Evolutionary conservation across 30 jellyfish, hydroid and myxozoan genomes (phyloP).

Genomic region (Chrysaora quinquecirrha): DNA sequence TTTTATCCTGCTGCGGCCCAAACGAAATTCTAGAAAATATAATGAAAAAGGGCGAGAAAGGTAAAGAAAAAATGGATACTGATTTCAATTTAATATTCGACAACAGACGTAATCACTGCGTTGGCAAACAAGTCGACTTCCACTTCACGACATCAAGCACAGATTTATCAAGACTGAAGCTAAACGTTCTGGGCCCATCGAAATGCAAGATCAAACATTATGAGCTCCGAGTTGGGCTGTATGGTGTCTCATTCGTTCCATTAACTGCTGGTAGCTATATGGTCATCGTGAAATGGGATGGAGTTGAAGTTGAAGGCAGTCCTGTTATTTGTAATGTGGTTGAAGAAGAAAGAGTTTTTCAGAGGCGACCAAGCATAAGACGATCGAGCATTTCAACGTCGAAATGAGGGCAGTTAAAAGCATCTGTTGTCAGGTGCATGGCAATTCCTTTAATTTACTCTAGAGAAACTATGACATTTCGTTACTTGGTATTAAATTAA

Average conservation of each 20-base stretch:
- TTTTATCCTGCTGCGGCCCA: too few relatives aligned
- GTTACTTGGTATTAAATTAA: too few relatives aligned
- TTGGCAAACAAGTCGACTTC: constrained; percentile 50
- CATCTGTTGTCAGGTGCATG: neutral
- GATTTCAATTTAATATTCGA: constrained; percentile 32
- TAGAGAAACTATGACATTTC: too few relatives aligned
- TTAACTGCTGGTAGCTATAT: constrained; percentile 58
- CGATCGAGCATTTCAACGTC: constrained; percentile 38
- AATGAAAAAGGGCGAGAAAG: too few relatives aligned
- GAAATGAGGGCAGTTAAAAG: neutral
- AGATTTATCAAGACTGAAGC: constrained; percentile 44
- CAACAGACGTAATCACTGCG: constrained; percentile 12
- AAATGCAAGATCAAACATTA: constrained; percentile 65
- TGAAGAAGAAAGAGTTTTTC: constrained; percentile 31
- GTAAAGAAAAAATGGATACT: neutral
- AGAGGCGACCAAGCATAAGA: constrained; percentile 26
- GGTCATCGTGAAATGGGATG: constrained; percentile 65
- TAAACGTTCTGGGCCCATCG: constrained; percentile 65
- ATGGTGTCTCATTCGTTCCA: constrained; percentile 66
- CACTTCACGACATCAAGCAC: constrained; percentile 57
- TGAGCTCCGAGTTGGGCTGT: constrained; percentile 53
- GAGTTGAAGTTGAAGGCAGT: constrained; percentile 49
- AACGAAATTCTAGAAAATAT: too few relatives aligned
- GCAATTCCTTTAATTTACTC: neutral
- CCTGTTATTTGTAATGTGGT: constrained; percentile 50